Base-by-base conservation (phyloP, 2,888 invertebrate species). In the Pristionchus entomophagus region DNA sequence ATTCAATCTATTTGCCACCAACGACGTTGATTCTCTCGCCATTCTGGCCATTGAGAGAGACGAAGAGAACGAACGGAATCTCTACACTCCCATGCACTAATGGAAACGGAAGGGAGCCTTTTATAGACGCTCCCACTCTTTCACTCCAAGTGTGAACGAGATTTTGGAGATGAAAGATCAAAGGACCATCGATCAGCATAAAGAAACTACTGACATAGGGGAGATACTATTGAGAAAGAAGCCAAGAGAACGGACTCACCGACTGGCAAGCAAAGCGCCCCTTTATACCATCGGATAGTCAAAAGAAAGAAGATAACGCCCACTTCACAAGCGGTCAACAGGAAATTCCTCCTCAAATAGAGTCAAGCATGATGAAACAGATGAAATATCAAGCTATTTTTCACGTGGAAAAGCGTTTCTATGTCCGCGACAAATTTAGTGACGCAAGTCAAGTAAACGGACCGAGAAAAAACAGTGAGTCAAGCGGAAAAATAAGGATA, bases 51-150 rank as follows among this genome's bases (percentile, higher is more conserved):
- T 3, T n/a, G 17, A 38, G 65, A 17, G 17, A 65, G 38, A 35
- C 38, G 65, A 35, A 65, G 65, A 65, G 35, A 14, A 29, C 14
- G 22, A 29, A 65, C 29, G 5, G 35, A 38, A 65, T 19, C 6
- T 65, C 65, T 2, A 35, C 19, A 35, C 35, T 6, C 17, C 17
- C 22, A 22, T 35, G 35, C 65, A 65, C 65, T 65, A 65, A 65
- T 65, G 65, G 65, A 65, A 65, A 65, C 65, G 65, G 65, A 65
- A 65, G 65, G 35, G 65, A 35, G 35, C 65, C 35, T 38, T 29
- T 65, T 65, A 65, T 65, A 38, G 35, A 65, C 32, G 14, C 38
- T 65, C 38, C 22, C 65, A 65, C 65, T 65, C 2, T 35, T 35
- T 65, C 65, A 17, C 65, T 65, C 65, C 14, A 14, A 22, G 65